phyloP scores from a whole-genome alignment of 2,113 vertebrate species.

The Thalassoma bifasciatum region DNA sequence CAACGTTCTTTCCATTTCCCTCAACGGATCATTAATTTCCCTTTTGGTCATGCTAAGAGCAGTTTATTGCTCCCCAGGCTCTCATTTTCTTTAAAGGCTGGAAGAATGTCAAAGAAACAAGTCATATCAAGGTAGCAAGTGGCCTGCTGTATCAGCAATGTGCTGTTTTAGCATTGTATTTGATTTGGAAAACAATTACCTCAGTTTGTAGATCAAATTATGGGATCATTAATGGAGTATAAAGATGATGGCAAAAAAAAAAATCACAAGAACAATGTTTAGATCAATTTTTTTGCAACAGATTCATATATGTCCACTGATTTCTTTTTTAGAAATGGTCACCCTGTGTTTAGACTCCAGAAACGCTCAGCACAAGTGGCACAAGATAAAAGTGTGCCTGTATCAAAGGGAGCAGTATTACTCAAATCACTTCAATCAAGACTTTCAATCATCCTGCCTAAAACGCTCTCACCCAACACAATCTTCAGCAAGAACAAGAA shows the following conservation, averaged over 20 bases:
- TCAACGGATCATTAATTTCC: slow-evolving; percentile 65
- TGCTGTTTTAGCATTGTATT: neutral
- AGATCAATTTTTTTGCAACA: no score
- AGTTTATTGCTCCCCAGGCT: slow-evolving; percentile 61
- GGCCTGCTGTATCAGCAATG: neutral
- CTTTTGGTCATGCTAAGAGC: slow-evolving; percentile 62
- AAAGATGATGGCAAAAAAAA: neutral
- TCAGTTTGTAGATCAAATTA: neutral
- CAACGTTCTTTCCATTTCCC: slow-evolving; percentile 42
- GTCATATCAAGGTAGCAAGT: slow-evolving; percentile 18
- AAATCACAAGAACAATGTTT: neutral
- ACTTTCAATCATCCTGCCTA: slow-evolving; percentile 6
- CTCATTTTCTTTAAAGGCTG: slow-evolving; percentile 29
- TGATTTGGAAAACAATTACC: neutral
- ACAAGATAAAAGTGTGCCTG: neutral
- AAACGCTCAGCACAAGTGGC: neutral
- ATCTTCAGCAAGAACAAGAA: neutral
- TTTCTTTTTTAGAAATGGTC: neutral
- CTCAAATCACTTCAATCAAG: slow-evolving; percentile 15
- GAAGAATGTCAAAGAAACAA: slow-evolving; percentile 35
- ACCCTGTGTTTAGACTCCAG: neutral
- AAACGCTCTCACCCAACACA: slow-evolving; percentile 56
- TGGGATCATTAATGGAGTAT: neutral
- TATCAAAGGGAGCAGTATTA: neutral
- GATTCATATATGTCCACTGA: neutral